Conservation (phyloP, 2,888 invertebrate genomes). For the Pristionchus arcanus region DNA sequence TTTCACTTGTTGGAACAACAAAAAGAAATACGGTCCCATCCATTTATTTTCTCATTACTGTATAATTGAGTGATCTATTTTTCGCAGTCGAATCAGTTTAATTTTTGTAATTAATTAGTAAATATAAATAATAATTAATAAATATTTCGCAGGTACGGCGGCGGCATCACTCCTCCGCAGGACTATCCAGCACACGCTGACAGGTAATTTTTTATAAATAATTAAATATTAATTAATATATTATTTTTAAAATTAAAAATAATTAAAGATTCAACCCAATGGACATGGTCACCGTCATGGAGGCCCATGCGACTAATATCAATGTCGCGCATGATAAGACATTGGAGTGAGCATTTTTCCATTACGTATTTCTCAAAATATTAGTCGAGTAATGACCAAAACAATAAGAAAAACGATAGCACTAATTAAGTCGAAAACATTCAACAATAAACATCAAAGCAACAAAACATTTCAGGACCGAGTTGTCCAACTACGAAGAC, state of each 20-base stretch:
- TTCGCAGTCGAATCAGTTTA: too few relatives aligned
- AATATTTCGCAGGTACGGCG: slow-evolving; percentile 11
- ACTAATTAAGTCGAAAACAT: too few relatives aligned
- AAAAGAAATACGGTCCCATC: too few relatives aligned
- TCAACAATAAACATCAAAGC: too few relatives aligned
- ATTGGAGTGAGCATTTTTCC: background rate
- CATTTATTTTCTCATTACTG: too few relatives aligned
- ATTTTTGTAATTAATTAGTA: background rate
- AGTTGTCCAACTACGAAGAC: background rate
- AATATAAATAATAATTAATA: too few relatives aligned
- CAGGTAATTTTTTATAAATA: background rate
- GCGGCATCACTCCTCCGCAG: background rate
- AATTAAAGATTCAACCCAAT: slow-evolving; percentile 21
- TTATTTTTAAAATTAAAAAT: background rate
- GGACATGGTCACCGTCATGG: slow-evolving; percentile 6
- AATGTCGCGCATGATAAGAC: slow-evolving; percentile 23
- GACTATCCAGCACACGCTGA: background rate
- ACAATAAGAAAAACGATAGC: too few relatives aligned
- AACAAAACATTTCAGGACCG: background rate
- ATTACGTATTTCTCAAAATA: too few relatives aligned
- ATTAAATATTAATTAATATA: background rate
- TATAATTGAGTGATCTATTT: too few relatives aligned
- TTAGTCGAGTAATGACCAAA: too few relatives aligned
- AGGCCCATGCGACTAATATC: background rate
- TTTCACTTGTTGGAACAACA: too few relatives aligned